Percentiles rank a stretch among this genome's conserved stretches.
These are phyloP conservation scores for Sclerurus mexicanus DNA, from an alignment of 2,113 vertebrate species.

Conservation along the genomic window DNA sequence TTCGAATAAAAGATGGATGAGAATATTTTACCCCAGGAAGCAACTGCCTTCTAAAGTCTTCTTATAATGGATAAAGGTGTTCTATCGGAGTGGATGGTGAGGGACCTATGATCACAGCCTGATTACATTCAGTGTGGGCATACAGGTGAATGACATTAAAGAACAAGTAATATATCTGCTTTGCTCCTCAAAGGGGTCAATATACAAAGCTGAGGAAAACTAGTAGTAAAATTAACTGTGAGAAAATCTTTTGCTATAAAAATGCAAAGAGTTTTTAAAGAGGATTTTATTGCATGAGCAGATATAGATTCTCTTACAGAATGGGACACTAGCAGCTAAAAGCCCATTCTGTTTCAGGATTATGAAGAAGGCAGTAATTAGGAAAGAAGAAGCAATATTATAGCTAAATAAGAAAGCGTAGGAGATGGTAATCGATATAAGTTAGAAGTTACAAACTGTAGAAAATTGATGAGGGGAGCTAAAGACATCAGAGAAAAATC, in stretches of 20 bases:
- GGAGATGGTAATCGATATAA: conserved; percentile 12
- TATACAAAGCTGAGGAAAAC: not conserved
- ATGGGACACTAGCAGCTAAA: not conserved
- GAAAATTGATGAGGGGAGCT: conserved; percentile 39
- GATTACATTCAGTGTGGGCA: not conserved
- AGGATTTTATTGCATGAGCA: not conserved
- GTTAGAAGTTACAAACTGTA: conserved; percentile 13
- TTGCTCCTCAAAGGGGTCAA: not conserved
- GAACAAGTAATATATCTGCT: not conserved
- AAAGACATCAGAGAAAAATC: conserved; percentile 49
- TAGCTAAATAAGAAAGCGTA: not conserved
- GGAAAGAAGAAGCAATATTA: conserved; percentile 8
- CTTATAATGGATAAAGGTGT: not conserved
- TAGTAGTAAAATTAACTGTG: not conserved
- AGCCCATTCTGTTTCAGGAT: not conserved
- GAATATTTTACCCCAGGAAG: not conserved
- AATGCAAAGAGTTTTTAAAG: not conserved
- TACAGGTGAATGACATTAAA: not conserved
- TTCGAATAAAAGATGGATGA: not conserved
- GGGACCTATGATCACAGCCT: not conserved
- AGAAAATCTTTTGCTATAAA: not conserved
- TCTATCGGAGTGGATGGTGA: not conserved
- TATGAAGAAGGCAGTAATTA: conserved; percentile 12
- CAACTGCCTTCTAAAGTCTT: not conserved
- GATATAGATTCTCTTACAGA: not conserved